These are phyloP conservation scores for Diuraphis noxia DNA, from an alignment of 1,140 invertebrate genomes.

Conservation along the genomic window DNA sequence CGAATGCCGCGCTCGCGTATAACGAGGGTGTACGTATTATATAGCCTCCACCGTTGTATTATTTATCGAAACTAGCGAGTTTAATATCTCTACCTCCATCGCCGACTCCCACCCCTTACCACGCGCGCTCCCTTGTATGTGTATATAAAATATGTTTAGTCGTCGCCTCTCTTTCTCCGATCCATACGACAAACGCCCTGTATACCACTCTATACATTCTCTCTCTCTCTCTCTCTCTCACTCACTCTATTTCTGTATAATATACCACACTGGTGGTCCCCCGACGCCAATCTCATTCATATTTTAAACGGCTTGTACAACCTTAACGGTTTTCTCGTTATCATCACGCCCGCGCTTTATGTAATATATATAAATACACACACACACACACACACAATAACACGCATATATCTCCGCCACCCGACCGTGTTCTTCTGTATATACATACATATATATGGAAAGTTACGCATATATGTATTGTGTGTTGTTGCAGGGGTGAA, in stretches of 20 bases:
- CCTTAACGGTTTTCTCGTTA: conserved; percentile 53
- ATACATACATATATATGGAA: background rate
- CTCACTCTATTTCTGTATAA: background rate
- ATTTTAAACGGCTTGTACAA: conserved; percentile 43
- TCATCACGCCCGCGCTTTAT: conserved; percentile 24
- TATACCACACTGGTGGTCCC: background rate
- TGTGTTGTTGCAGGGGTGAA: background rate
- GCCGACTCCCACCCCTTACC: background rate
- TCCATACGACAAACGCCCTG: background rate
- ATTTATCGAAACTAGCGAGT: conserved; percentile 40
- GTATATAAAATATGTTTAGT: background rate
- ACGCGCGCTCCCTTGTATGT: too few relatives aligned
- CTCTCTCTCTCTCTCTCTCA: too few relatives aligned
- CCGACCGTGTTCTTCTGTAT: background rate
- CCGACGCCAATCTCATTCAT: conserved; percentile 52
- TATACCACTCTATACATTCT: background rate
- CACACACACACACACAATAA: background rate
- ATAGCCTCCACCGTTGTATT: conserved; percentile 32
- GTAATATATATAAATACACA: background rate
- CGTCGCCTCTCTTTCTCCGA: background rate
- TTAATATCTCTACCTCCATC: conserved; percentile 26
- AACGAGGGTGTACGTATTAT: background rate
- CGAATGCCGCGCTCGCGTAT: background rate
- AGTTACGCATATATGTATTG: background rate
- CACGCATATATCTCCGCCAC: background rate